Conservation (phyloP, 2,888 invertebrate species). For the Parnassius apollo region DNA sequence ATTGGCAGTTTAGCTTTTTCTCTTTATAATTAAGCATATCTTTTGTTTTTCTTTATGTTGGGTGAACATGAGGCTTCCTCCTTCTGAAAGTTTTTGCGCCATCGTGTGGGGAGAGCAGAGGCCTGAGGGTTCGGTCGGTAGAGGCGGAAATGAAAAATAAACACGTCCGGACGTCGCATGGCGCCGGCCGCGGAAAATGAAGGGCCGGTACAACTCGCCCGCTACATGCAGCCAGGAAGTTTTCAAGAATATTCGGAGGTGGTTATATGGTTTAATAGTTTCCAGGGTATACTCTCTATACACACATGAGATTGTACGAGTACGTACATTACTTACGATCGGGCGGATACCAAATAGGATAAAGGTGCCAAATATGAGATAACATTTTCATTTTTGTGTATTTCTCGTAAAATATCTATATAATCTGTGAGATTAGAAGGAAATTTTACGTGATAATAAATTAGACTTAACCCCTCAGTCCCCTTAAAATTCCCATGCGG, state of each 20-base stretch:
- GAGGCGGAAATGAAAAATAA: conserved; percentile 80
- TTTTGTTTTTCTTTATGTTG: conserved; percentile 23
- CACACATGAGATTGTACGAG: no score
- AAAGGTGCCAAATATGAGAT: no score
- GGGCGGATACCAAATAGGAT: no score
- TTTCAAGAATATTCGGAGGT: conserved; percentile 24
- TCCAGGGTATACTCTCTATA: no score
- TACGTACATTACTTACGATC: no score
- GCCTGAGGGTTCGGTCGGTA: conserved; percentile 52
- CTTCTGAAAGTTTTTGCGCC: conserved; percentile 22
- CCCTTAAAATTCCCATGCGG: no score
- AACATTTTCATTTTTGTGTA: no score
- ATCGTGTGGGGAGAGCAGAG: conserved; percentile 24
- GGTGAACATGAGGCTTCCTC: conserved; percentile 22
- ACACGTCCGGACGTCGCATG: conserved; percentile 70
- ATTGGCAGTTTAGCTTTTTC: conserved; percentile 11
- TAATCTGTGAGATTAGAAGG: no score
- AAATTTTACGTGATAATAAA: no score
- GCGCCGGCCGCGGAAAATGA: conserved; percentile 69
- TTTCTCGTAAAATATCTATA: no score
- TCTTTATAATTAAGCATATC: conserved; percentile 23
- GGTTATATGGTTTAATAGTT: not conserved
- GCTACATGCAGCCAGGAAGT: conserved; percentile 31
- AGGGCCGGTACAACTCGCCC: conserved; percentile 47
- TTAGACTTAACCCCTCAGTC: no score